A percentile compares a stretch with the other conserved stretches of the same genome.
Evolutionary conservation across 2,888 invertebrate species (phyloP).

Genomic region (Deilephila porcellus): DNA sequence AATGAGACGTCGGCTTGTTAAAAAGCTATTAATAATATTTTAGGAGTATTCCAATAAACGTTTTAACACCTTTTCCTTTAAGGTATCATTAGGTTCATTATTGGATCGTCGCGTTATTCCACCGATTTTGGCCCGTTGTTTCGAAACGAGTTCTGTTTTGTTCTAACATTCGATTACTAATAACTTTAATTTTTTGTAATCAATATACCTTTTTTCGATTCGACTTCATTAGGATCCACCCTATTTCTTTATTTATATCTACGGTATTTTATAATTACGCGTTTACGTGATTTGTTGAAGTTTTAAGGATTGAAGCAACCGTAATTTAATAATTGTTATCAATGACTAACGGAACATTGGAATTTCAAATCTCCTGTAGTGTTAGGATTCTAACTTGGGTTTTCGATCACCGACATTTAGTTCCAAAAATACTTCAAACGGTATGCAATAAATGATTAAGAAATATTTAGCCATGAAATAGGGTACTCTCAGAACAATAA

Average conservation of each 20-base stretch:
- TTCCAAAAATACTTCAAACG: no score
- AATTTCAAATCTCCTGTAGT: no score
- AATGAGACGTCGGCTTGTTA: slow-evolving; percentile 77
- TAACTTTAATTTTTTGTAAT: slow-evolving; percentile 12
- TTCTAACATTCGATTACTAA: slow-evolving; percentile 20
- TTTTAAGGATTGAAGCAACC: background rate
- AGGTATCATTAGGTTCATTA: slow-evolving; percentile 81
- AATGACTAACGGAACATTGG: no score
- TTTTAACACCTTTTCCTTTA: slow-evolving; percentile 83
- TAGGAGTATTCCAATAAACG: slow-evolving; percentile 82
- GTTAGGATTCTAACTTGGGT: no score
- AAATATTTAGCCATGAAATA: no score
- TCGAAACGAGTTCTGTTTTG: slow-evolving; percentile 24
- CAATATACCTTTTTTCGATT: slow-evolving; percentile 16
- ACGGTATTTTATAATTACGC: background rate
- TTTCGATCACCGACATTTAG: no score
- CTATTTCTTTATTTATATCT: slow-evolving; percentile 3
- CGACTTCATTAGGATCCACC: background rate
- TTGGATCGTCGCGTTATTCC: slow-evolving; percentile 46
- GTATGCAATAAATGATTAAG: no score
- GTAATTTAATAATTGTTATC: no score
- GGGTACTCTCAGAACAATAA: no score
- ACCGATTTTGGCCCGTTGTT: slow-evolving; percentile 29
- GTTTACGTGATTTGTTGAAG: background rate
- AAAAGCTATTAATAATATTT: slow-evolving; percentile 82